phyloP scores from a whole-genome alignment of 2,797 vertebrate species.

The Chrysocyon brachyurus region DNA sequence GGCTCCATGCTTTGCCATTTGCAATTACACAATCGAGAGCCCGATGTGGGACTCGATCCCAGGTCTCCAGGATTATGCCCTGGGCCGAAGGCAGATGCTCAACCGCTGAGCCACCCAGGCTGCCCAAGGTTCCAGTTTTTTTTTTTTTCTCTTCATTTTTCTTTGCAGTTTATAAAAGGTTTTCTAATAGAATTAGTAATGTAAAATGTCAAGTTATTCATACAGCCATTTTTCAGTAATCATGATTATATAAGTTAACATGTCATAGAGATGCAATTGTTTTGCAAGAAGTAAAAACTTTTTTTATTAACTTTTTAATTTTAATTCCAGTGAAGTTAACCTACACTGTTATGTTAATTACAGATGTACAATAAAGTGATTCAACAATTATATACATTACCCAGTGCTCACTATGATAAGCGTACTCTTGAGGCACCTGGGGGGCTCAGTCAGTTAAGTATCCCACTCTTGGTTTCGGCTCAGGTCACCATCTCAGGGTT shows the following conservation, averaged over 20 bases:
- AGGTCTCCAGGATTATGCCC: too few relatives aligned
- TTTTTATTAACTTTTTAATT: neutral
- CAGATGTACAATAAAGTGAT: neutral
- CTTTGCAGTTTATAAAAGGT: neutral
- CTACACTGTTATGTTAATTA: neutral
- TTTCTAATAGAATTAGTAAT: neutral
- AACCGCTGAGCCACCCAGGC: too few relatives aligned
- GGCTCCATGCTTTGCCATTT: too few relatives aligned
- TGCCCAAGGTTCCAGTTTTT: neutral
- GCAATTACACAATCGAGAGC: too few relatives aligned
- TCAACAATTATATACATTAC: neutral
- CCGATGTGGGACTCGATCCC: too few relatives aligned
- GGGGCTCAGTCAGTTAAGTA: too few relatives aligned
- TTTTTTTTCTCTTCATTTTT: neutral
- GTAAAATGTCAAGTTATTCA: conserved; percentile 2
- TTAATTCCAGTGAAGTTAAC: neutral
- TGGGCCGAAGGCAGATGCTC: too few relatives aligned
- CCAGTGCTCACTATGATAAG: neutral
- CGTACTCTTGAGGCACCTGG: too few relatives aligned
- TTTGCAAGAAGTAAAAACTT: neutral
- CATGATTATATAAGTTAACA: neutral
- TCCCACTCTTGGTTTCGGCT: neutral
- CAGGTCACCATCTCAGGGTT: too few relatives aligned
- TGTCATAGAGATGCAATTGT: neutral
- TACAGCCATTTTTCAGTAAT: neutral